These are phyloP conservation scores for Acanthacorydalis orientalis DNA, from an alignment of 2,888 invertebrate genomes.

Conservation along the genomic window DNA sequence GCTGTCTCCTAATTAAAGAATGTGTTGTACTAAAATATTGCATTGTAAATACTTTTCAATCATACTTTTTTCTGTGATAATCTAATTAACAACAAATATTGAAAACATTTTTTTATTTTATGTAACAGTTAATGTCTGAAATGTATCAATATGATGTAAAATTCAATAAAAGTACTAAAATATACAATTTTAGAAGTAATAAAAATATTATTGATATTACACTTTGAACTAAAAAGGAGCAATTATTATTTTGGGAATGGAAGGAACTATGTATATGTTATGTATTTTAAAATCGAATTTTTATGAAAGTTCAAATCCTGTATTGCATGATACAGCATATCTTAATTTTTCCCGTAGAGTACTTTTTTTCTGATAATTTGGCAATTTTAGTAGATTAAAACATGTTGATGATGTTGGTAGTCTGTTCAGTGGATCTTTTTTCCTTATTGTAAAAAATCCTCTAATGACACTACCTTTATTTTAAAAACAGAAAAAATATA, in stretches of 20 bases:
- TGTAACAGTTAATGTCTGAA: background rate
- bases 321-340: slow-evolving; percentile 94
- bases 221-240: background rate
- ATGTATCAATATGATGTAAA: background rate
- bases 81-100: no score
- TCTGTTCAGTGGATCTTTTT: slow-evolving; percentile 83
- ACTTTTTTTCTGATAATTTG: slow-evolving; percentile 94
- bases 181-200: background rate
- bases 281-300: background rate
- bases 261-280: background rate
- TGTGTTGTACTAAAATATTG: no score
- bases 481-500: background rate
- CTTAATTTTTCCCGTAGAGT: slow-evolving; percentile 89
- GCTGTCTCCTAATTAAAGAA: no score
- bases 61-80: no score
- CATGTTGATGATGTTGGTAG: slow-evolving; percentile 99
- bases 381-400: slow-evolving; percentile 93
- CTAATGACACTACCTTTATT: slow-evolving; percentile 79
- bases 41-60: no score
- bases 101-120: no score
- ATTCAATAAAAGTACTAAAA: no score
- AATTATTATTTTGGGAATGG: background rate
- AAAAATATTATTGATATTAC: background rate
- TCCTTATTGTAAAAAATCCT: slow-evolving; percentile 94
- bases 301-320: slow-evolving; percentile 97